Percentiles rank a stretch among this genome's conserved stretches.
phyloP scores from a whole-genome alignment of 2,888 invertebrate genomes.

The Thera britannica region DNA sequence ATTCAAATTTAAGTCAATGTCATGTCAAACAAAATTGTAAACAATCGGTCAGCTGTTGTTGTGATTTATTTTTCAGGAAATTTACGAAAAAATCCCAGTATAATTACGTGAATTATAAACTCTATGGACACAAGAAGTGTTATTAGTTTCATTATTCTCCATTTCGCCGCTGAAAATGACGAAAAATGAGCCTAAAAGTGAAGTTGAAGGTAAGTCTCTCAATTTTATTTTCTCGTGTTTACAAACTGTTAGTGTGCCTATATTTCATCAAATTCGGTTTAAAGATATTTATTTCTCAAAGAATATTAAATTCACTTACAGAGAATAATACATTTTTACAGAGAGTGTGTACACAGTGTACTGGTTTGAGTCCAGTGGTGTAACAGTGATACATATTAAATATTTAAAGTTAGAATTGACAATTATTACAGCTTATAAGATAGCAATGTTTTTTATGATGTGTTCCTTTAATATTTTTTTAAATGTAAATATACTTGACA shows the following conservation, averaged over 20 bases:
- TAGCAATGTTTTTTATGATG: too few relatives aligned
- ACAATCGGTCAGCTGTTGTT: conserved; percentile 36
- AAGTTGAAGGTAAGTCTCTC: conserved; percentile 53
- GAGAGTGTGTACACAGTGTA: too few relatives aligned
- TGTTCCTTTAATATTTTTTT: too few relatives aligned
- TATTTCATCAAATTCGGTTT: not conserved
- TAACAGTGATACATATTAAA: too few relatives aligned
- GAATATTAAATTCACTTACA: too few relatives aligned
- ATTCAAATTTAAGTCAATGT: conserved; percentile 22
- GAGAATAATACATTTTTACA: too few relatives aligned
- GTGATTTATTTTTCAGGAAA: not conserved
- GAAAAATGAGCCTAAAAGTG: conserved; percentile 47
- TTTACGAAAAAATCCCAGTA: conserved; percentile 1
- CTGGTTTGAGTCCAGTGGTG: too few relatives aligned
- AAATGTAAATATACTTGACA: too few relatives aligned
- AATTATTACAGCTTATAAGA: too few relatives aligned
- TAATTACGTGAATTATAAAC: not conserved
- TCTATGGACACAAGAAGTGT: conserved; percentile 1
- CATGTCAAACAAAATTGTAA: conserved; percentile 35
- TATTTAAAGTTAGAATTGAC: too few relatives aligned
- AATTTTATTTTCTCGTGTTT: conserved; percentile 11
- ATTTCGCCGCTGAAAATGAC: conserved; percentile 42
- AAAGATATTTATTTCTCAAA: too few relatives aligned
- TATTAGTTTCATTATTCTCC: not conserved
- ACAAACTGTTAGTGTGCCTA: not conserved